Conservation (phyloP, 2,888 invertebrate species). For the Archaeoteleia sp. region DNA sequence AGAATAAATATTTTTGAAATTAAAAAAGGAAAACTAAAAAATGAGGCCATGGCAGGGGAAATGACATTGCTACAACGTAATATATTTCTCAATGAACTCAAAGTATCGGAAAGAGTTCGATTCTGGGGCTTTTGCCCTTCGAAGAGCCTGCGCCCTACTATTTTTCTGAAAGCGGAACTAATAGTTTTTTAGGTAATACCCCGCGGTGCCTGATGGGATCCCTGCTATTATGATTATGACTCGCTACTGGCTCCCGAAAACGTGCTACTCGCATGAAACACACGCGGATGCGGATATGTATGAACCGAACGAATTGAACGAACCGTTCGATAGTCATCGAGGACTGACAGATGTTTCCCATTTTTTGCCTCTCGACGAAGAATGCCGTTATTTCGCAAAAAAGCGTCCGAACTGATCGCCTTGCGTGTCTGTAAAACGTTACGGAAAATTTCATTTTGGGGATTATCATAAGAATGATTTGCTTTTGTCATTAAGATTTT, state of each 20-base stretch:
- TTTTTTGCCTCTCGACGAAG: constrained; percentile 65
- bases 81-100: no score
- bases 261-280: constrained; percentile 52
- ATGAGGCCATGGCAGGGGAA: no score
- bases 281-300: constrained; percentile 59
- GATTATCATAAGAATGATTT: not conserved
- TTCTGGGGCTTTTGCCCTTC: constrained; percentile 29
- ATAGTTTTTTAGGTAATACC: constrained; percentile 64
- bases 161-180: constrained; percentile 66
- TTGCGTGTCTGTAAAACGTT: constrained; percentile 50
- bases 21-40: no score
- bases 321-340: constrained; percentile 72
- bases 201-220: constrained; percentile 60
- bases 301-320: constrained; percentile 60
- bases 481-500: not conserved
- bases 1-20: no score
- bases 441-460: constrained; percentile 36
- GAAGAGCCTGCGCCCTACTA: constrained; percentile 51
- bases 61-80: no score
- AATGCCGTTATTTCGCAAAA: constrained; percentile 73
- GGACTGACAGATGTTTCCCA: constrained; percentile 72
- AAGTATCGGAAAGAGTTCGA: constrained; percentile 34
- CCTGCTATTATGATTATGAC: constrained; percentile 56
- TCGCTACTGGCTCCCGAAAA: constrained; percentile 53
- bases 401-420: constrained; percentile 68